These are phyloP conservation scores for Sorex maritimensis DNA, from an alignment of 2,797 vertebrate genomes.

Conservation along the genomic window DNA sequence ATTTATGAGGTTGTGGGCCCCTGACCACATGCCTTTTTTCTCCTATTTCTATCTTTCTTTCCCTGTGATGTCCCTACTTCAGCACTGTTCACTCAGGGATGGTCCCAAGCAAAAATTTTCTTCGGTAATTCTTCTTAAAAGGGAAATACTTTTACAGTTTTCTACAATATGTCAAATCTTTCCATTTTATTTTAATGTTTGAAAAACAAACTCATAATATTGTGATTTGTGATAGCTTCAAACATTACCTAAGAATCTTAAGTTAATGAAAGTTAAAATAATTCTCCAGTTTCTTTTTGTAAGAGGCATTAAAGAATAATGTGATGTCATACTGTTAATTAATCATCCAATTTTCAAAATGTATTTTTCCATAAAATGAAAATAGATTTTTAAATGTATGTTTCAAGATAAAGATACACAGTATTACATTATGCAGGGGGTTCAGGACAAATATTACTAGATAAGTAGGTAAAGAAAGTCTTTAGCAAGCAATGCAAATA, in stretches of 20 bases:
- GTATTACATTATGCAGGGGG: background rate
- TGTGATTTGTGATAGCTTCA: background rate
- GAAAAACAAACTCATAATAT: conserved; percentile 50
- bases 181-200: conserved; percentile 44
- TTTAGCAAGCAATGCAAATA: background rate
- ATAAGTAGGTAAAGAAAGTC: background rate
- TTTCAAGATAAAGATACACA: background rate
- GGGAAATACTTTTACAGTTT: too few relatives aligned
- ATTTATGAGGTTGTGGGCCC: too few relatives aligned
- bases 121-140: too few relatives aligned
- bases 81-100: too few relatives aligned
- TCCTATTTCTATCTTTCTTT: too few relatives aligned
- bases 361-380: background rate
- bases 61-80: too few relatives aligned
- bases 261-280: background rate
- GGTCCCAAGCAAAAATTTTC: too few relatives aligned
- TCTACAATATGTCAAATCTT: background rate
- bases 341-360: background rate
- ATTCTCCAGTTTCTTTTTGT: background rate
- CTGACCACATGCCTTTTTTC: too few relatives aligned
- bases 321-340: background rate
- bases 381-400: background rate
- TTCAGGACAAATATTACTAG: background rate
- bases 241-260: background rate
- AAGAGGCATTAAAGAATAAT: background rate